phyloP scores from a whole-genome alignment of 2,888 invertebrate genomes.

The Mythimna loreyi region DNA sequence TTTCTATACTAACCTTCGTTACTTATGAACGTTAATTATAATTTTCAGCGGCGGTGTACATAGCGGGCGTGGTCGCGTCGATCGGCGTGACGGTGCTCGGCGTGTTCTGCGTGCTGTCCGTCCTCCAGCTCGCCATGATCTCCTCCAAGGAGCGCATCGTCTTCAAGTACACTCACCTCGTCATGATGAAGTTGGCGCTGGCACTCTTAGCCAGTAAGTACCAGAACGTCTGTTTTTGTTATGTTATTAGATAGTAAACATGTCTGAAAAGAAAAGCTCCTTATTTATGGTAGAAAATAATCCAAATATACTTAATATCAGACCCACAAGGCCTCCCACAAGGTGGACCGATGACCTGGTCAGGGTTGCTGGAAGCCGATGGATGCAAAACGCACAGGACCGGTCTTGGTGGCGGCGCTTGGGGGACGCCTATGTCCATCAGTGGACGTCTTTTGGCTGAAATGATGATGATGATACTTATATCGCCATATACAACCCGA shows the following conservation, averaged over 20 bases:
- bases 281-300: too few species aligned
- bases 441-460: too few species aligned
- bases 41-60: constrained; percentile 94
- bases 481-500: too few species aligned
- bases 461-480: too few species aligned
- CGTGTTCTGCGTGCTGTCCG: constrained; percentile 94
- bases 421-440: too few species aligned
- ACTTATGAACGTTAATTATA: neutral
- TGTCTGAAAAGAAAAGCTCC: neutral
- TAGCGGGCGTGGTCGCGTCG: constrained; percentile 95
- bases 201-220: constrained; percentile 95
- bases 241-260: neutral
- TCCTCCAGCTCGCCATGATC: constrained; percentile 96
- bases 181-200: constrained; percentile 95
- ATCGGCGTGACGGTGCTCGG: constrained; percentile 94
- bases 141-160: constrained; percentile 95
- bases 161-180: constrained; percentile 94
- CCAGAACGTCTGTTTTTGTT: neutral
- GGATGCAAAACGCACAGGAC: too few species aligned
- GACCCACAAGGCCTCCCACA: too few species aligned
- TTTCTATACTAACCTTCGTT: neutral
- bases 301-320: too few species aligned
- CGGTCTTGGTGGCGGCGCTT: too few species aligned
- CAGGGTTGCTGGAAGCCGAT: too few species aligned
- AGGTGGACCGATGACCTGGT: too few species aligned